Conservation (phyloP, 2,888 invertebrate genomes). For the Mesorhabditis spiculigera region DNA sequence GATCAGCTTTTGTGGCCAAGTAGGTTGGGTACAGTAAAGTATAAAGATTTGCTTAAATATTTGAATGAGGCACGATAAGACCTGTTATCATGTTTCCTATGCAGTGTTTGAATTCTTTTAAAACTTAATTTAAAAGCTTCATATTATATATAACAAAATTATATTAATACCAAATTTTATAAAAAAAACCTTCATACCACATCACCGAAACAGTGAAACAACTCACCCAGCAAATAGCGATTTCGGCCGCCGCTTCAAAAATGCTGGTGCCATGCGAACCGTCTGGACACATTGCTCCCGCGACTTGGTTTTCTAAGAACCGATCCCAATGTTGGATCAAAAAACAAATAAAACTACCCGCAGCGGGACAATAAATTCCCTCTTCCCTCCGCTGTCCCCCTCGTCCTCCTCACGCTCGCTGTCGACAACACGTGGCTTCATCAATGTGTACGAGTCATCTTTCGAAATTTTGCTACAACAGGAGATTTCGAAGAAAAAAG, state of each 20-base stretch:
- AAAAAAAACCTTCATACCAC: too few species aligned
- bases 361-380: slow-evolving; percentile 6
- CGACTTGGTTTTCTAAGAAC: slow-evolving; percentile 1
- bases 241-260: slow-evolving; percentile 3
- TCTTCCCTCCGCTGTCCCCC: neutral
- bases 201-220: neutral
- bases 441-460: neutral
- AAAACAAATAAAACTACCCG: neutral
- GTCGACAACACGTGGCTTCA: neutral
- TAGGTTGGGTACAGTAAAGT: too few species aligned
- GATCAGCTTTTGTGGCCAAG: too few species aligned
- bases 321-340: neutral
- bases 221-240: slow-evolving; percentile 2
- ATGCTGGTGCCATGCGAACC: neutral
- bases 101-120: too few species aligned
- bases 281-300: neutral
- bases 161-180: too few species aligned
- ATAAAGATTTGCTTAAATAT: too few species aligned
- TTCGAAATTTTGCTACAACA: neutral
- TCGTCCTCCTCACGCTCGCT: neutral
- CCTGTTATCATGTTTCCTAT: too few species aligned
- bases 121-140: too few species aligned
- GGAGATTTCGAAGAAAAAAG: neutral
- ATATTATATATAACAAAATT: too few species aligned
- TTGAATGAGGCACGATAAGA: too few species aligned